Percentiles rank a stretch among this genome's conserved stretches.
Evolutionary conservation across 2,888 invertebrate genomes (phyloP).

Genomic region (Cinara cedri): DNA sequence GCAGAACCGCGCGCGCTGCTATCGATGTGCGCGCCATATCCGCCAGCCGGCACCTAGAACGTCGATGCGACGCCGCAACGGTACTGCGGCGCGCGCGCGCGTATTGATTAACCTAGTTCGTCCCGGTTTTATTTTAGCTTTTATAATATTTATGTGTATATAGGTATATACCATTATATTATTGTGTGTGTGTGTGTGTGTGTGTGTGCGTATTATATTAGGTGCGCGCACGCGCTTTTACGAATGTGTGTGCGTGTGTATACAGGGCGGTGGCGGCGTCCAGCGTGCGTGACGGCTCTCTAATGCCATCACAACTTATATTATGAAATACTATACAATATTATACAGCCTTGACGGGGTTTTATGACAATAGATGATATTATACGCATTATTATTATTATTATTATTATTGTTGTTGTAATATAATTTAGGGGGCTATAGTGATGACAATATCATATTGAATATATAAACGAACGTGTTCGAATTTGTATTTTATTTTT

Average conservation of each 20-base stretch:
- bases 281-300: constrained; percentile 31
- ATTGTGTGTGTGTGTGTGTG: neutral
- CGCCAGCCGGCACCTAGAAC: neutral
- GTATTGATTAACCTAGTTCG: constrained; percentile 56
- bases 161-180: neutral
- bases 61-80: neutral
- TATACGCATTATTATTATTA: neutral
- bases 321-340: neutral
- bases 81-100: constrained; percentile 41
- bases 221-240: too few relatives aligned
- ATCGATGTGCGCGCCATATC: neutral
- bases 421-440: too few relatives aligned
- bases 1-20: constrained; percentile 13
- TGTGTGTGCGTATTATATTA: too few relatives aligned
- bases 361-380: constrained; percentile 10
- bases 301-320: constrained; percentile 35
- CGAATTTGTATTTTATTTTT: neutral
- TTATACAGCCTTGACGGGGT: constrained; percentile 25
- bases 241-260: neutral
- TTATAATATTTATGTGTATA: neutral
- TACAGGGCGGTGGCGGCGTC: constrained; percentile 12
- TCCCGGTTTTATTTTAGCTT: constrained; percentile 50
- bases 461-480: neutral
- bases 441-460: too few relatives aligned
- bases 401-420: too few relatives aligned